Base-by-base conservation (phyloP, 1,140 invertebrate genomes). In the Drosophila elegans region DNA sequence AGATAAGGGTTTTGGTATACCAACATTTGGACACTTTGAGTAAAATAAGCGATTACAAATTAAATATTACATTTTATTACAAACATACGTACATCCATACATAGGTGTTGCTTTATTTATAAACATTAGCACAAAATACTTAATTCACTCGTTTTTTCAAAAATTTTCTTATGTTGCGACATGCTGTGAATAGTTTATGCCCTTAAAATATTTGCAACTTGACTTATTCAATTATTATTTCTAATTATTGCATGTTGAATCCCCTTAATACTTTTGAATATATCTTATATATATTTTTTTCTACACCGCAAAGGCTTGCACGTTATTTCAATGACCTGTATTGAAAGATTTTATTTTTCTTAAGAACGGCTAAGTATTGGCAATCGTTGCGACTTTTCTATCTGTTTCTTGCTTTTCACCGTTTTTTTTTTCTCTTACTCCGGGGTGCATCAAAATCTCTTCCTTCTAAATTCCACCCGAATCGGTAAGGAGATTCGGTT, bases 241-340 rank as follows among this genome's bases (percentile, higher is more conserved):
- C 38, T 61, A 56, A 48, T 59, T 64, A 68, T 55, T 77, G 51
- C 41, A 57, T 72, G 56, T 76, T 27, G 57, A 72, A 79, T 73
- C 41, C 71, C 62, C 56, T 53, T 86, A 88, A 86, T 86, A 86
- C 83, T 86, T 86, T 78, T 67, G 55, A 55, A 67, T 71, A 38
- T 59, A 32, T 4, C 61, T 56, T 75, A 82, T 5, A 46, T 75
- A 21, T 21, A 21, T 21, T 1, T 21, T 21, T 21, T 21, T 21
- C 21, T 71, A 71, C 53, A 48, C 68, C 41, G 59, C 38, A 55
- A 56, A 64, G 48, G 42, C 44, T 62, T 64, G 49, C 42, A 74
- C 29, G 12, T 49, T 32, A n/a, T 27, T 73, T 54, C 5, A 63
- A 49, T 55, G n/a, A 53, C 53, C 11, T 54, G 27, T 42, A 55